Base-by-base conservation (phyloP, 2,113 vertebrate species). In the Brachyistius frenatus region DNA sequence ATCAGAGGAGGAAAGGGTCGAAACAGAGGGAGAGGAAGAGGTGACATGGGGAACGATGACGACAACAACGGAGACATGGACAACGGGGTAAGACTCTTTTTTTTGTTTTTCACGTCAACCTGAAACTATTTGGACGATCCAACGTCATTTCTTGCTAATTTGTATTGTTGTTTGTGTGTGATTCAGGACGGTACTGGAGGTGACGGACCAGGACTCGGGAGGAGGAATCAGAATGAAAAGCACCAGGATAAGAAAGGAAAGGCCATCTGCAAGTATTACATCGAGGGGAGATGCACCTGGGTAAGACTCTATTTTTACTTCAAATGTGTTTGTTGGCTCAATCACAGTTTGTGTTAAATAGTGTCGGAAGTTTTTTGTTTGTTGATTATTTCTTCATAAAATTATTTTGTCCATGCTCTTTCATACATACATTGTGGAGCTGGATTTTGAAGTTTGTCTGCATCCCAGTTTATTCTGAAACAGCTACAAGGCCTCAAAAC, bases 191-290 rank as follows among this genome's bases (percentile, higher is more conserved):
- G 89, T 14, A 65, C 44, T 50, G 30, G 89, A 84, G 52, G 70
- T 1, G 87, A 90, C 15, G 86, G 91, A 11, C 94, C 90, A 4
- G 93, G 91, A 11, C 94, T 90, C 4, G 93, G 96, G 4, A 94
- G 96, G 54, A 92, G 93, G 1, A 96, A 96, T 55, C 96, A 96
- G 0, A 96, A 97, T 16, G 97, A 97, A 54, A 97, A 96, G 55
- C 92, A 93, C 36, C 94, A 95, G 0, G 98, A 99, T 50, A 98
- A 97, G 94, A 99, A 99, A 66, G 97, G 97, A 60, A 98, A 98
- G 85, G 97, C 97, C 41, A 97, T 99, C 91, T 99, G 98, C 96
- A 99, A 98, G 70, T 99, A 98, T 91, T 99, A 98, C 30, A 97
- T 99, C 44, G 98, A 98, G 76, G 97, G 97, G 1, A 92, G 97